Evolutionary conservation across 2,797 vertebrate genomes (phyloP), one percentile per base, ranked within the genome.

Genomic region (Cyclopterus lumpus): DNA sequence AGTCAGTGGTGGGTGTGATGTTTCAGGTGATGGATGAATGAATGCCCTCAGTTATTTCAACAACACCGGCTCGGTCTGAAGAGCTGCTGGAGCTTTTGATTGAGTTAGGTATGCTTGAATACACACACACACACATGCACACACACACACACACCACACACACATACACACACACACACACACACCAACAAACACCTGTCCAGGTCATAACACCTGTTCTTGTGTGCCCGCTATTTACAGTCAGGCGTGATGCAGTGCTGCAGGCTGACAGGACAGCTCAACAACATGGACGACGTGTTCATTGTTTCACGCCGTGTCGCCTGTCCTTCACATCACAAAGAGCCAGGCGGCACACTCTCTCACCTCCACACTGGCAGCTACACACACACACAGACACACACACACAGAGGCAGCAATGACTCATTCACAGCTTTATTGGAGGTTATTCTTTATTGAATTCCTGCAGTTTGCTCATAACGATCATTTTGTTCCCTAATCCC

Each of bases 1-100:
- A 57, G 44, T 61, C 65, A 67, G 57, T 32, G 58, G 44, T 59
- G 48, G 66, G 38, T 73, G 59, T 75, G 68, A 65, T 77, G 69
- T 59, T 78, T 71, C 63, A 65, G 66, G 66, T 74, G 68, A 81
- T 18, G 71, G 65, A 72, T 80, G 72, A 72, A 32, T 71, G 78
- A 80, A 63, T 9, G 32, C n/a, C n/a, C n/a, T n/a, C 86, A 67
- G 75, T 86, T 85, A 87, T 86, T 88, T 79, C 74, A 80, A 85
- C 68, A 79, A 72, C 80, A 62, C 4, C 10, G 34, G 74, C 73
- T 78, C 20, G 2, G 8, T 77, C 64, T 82, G 76, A 77, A 75
- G 70, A 87, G 81, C 80, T 83, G 83, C 83, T 86, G 85, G 75
- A 90, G 87, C 86, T 86, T 88, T 87, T 86, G 81, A 91, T 89